A percentile compares a stretch with the other conserved stretches of the same genome.
phyloP scores from a whole-genome alignment of 2,888 invertebrate genomes.

The Ectemnius continuus region DNA sequence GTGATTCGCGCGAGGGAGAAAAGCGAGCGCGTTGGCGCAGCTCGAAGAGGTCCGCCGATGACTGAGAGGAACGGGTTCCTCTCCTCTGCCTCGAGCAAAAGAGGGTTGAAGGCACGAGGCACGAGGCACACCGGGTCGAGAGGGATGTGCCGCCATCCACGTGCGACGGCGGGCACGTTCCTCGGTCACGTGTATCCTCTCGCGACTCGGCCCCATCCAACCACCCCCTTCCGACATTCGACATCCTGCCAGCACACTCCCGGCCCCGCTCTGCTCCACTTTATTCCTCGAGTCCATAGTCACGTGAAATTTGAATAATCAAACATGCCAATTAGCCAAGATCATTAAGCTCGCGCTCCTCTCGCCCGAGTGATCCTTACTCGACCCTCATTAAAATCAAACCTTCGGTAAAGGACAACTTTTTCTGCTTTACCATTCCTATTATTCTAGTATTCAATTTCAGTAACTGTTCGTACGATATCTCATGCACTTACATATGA shows the following conservation, averaged over 20 bases:
- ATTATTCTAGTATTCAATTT: too few relatives aligned
- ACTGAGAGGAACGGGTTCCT: conserved; percentile 61
- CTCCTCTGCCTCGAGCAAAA: conserved; percentile 55
- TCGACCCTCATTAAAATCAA: too few relatives aligned
- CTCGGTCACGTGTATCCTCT: conserved; percentile 69
- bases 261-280: not conserved
- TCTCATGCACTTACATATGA: too few relatives aligned
- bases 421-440: too few relatives aligned
- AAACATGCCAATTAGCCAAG: too few relatives aligned
- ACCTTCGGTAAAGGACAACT: too few relatives aligned
- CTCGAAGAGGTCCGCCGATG: conserved; percentile 61
- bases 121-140: conserved; percentile 42
- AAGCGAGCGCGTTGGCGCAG: conserved; percentile 45
- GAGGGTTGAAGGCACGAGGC: conserved; percentile 63
- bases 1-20: conserved; percentile 10
- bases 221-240: not conserved
- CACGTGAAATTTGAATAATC: not conserved
- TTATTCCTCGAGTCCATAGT: not conserved
- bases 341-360: too few relatives aligned
- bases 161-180: conserved; percentile 75
- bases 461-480: too few relatives aligned
- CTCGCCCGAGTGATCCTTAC: too few relatives aligned
- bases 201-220: not conserved
- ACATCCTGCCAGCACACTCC: not conserved
- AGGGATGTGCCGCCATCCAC: conserved; percentile 66